phyloP scores from a whole-genome alignment of 2,113 vertebrate genomes.

The Ailuropoda melanoleuca region DNA sequence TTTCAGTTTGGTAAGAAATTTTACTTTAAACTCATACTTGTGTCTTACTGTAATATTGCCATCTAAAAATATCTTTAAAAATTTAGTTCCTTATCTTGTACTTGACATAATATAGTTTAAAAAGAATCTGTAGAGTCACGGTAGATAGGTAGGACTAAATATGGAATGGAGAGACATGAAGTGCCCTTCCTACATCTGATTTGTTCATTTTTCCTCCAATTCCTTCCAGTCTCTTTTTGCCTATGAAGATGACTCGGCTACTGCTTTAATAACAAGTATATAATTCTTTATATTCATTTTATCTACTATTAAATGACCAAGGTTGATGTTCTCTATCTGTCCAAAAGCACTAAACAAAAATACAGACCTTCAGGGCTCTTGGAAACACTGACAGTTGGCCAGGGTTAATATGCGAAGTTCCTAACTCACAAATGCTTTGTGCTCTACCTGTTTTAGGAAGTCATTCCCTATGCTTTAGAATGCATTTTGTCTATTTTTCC shows the following conservation, averaged over 20 bases:
- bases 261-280: conserved; percentile 28
- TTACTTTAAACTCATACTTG: conserved; percentile 52
- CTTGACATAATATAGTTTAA: conserved; percentile 55
- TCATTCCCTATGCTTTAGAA: not conserved
- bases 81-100: conserved; percentile 58
- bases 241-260: not conserved
- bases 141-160: conserved; percentile 30
- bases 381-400: not conserved
- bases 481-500: not conserved
- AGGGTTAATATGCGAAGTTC: not conserved
- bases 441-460: not conserved
- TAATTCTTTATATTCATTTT: not conserved
- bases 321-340: not conserved
- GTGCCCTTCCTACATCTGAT: not conserved
- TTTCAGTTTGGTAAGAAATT: conserved; percentile 61
- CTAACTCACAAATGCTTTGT: not conserved
- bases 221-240: not conserved
- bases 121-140: conserved; percentile 59
- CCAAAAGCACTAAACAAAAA: conserved; percentile 27
- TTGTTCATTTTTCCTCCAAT: conserved; percentile 20
- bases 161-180: not conserved
- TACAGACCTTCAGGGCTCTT: not conserved
- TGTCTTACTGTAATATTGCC: conserved; percentile 7
- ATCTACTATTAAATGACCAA: not conserved
- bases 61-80: conserved; percentile 68